Percentiles rank a stretch among this genome's conserved stretches.
phyloP scores from a whole-genome alignment of 2,888 invertebrate species.

The Cantharis nigra region DNA sequence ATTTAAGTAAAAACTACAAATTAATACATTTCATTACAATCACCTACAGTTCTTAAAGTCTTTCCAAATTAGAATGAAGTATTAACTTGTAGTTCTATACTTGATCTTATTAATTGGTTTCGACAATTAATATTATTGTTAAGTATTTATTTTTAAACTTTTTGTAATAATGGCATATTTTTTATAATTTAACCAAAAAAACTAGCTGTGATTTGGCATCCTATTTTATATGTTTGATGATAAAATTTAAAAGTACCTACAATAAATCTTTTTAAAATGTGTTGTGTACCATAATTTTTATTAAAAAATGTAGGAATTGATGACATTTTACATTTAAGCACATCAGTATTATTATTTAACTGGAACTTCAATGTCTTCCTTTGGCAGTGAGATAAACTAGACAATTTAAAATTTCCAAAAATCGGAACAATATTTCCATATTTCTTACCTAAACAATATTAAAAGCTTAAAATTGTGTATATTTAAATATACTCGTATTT shows the following conservation, averaged over 20 bases:
- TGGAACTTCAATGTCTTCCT: not conserved
- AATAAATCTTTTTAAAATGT: not conserved
- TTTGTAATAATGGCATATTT: not conserved
- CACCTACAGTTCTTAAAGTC: not conserved
- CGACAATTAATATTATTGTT: not conserved
- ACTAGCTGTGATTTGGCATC: conserved; percentile 29
- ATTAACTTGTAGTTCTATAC: not conserved
- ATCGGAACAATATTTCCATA: not conserved
- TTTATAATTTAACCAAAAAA: conserved; percentile 17
- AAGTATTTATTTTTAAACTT: not conserved
- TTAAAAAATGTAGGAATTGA: not conserved
- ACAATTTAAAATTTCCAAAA: not conserved
- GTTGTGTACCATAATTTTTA: not conserved
- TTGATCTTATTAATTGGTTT: not conserved
- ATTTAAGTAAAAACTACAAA: not conserved
- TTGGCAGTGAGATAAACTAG: not conserved
- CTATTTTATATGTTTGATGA: conserved; percentile 23
- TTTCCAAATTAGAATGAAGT: not conserved
- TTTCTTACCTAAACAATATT: not conserved
- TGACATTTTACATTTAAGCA: not conserved
- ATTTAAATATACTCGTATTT: not conserved
- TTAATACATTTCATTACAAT: not conserved
- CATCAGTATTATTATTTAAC: not conserved
- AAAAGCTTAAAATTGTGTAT: not conserved
- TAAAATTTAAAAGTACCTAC: conserved; percentile 6